Evolutionary conservation across 2,888 invertebrate genomes (phyloP).

Genomic region (Sabatieria punctata): DNA sequence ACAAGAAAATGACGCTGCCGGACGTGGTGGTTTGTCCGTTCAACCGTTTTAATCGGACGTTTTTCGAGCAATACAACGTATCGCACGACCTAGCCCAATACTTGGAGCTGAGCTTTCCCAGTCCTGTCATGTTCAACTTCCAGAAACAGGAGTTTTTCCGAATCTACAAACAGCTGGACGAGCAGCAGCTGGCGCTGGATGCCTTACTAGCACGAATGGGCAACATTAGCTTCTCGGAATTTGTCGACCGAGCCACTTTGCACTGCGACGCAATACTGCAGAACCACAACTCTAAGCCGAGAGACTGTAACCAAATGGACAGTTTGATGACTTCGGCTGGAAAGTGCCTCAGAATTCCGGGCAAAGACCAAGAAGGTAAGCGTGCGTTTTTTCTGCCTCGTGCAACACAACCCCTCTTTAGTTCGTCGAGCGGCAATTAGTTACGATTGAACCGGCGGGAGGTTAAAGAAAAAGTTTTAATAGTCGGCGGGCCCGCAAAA

Average conservation of each 20-base stretch:
- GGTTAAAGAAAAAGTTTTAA: too few species aligned
- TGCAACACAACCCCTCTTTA: too few species aligned
- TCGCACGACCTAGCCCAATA: constrained; percentile 21
- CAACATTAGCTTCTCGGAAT: constrained; percentile 17
- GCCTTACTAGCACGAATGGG: constrained; percentile 12
- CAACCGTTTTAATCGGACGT: constrained; percentile 23
- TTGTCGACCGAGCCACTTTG: constrained; percentile 10
- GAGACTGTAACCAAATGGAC: neutral
- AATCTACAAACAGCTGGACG: constrained; percentile 14
- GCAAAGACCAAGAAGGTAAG: constrained; percentile 4
- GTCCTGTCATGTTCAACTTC: constrained; percentile 14
- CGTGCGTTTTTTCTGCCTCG: too few species aligned
- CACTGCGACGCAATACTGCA: constrained; percentile 1
- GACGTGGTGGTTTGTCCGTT: constrained; percentile 29
- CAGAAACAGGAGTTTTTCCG: constrained; percentile 10
- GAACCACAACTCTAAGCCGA: neutral
- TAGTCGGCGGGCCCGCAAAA: too few species aligned
- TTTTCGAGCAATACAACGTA: constrained; percentile 18
- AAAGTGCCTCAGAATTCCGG: constrained; percentile 6
- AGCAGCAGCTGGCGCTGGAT: constrained; percentile 14
- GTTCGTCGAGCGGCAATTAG: too few species aligned
- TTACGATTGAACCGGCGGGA: too few species aligned
- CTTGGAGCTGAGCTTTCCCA: constrained; percentile 22
- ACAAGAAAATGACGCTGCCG: constrained; percentile 15
- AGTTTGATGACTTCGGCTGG: constrained; percentile 5